Conservation (phyloP, 2,888 invertebrate genomes). For the Morinoia aosen region DNA sequence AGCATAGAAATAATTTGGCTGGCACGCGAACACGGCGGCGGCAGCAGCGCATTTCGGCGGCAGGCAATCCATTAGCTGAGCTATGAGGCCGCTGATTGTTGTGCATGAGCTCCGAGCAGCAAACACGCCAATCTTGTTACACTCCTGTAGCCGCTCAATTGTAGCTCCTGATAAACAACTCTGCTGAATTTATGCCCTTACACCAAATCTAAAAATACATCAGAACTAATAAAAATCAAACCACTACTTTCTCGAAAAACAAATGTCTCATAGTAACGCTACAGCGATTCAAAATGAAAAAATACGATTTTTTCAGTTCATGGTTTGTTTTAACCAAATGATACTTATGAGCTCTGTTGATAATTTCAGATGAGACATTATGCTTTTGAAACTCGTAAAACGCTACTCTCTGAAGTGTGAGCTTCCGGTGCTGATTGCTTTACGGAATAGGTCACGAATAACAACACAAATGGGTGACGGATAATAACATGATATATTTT, state of each 20-base stretch:
- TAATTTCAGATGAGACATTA: background rate
- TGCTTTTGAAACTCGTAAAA: no score
- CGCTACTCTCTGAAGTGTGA: background rate
- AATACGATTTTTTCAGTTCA: background rate
- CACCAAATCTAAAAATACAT: background rate
- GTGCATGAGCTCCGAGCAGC: background rate
- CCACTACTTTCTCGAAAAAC: background rate
- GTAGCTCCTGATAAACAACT: slow-evolving; percentile 9
- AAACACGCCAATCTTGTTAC: slow-evolving; percentile 8
- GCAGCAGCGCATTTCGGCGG: background rate
- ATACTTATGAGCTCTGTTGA: background rate
- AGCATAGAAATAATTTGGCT: no score
- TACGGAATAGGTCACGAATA: no score
- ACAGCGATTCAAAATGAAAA: background rate
- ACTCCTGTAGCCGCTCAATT: background rate
- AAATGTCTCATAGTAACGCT: background rate
- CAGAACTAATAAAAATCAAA: background rate
- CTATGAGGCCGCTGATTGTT: background rate
- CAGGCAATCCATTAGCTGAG: background rate
- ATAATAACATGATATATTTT: background rate
- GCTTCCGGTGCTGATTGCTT: no score
- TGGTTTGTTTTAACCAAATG: background rate
- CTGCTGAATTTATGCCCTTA: background rate
- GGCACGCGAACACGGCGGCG: background rate
- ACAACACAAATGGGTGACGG: no score